A percentile compares a stretch with the other conserved stretches of the same genome.
Evolutionary conservation across 2,797 vertebrate genomes (phyloP).

Genomic region (Falco berigora): DNA sequence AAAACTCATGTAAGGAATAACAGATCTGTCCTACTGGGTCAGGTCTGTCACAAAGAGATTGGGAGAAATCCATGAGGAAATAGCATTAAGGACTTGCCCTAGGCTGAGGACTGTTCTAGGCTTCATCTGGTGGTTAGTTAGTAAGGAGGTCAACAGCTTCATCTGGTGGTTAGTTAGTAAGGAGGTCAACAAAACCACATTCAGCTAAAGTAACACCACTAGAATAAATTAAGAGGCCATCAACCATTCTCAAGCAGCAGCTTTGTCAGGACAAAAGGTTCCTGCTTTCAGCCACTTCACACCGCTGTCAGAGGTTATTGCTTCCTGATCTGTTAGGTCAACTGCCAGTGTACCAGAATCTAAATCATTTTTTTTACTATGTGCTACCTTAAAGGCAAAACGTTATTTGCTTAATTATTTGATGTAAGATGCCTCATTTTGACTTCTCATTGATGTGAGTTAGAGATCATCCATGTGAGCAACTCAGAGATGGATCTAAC

Average conservation of each 20-base stretch:
- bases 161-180: not conserved
- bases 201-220: not conserved
- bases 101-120: not conserved
- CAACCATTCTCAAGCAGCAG: not conserved
- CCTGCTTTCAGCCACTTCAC: not conserved
- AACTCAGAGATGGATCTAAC: not conserved
- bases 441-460: not conserved
- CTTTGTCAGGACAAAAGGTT: not conserved
- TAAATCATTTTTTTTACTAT: not conserved
- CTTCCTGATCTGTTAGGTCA: not conserved
- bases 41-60: not conserved
- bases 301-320: not conserved
- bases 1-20: not conserved
- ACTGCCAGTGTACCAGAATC: not conserved
- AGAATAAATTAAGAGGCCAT: not conserved
- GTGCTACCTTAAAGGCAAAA: not conserved
- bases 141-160: not conserved
- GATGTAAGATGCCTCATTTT: not conserved
- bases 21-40: not conserved
- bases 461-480: not conserved
- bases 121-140: not conserved
- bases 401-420: not conserved
- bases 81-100: not conserved
- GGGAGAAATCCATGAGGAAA: not conserved
- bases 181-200: not conserved